phyloP scores from a whole-genome alignment of 2,797 vertebrate species.

The Coregonus suidteri region DNA sequence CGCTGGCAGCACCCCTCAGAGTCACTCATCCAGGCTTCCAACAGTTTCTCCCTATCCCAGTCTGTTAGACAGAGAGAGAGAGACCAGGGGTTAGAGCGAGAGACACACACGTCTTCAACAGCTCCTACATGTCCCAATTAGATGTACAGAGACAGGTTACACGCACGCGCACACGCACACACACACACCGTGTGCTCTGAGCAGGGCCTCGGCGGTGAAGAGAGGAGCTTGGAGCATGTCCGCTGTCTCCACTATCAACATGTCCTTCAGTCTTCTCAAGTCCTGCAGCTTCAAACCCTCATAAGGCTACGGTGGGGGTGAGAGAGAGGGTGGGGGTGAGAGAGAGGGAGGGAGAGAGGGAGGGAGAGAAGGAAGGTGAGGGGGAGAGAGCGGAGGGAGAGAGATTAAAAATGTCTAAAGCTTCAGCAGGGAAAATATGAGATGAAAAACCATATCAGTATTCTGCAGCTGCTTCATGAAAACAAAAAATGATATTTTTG shows the following conservation, averaged over 20 bases:
- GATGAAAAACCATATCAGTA: background rate
- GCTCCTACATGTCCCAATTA: background rate
- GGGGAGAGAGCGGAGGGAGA: background rate
- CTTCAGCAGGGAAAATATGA: constrained; percentile 13
- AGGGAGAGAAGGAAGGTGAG: background rate
- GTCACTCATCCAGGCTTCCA: constrained; percentile 98
- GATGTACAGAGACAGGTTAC: background rate
- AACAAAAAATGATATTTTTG: too few species aligned
- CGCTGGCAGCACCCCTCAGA: constrained; percentile 96
- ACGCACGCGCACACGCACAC: background rate
- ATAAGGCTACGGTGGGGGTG: constrained; percentile 79
- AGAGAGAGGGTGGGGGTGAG: constrained; percentile 7
- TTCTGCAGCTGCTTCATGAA: background rate
- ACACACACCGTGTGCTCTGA: constrained; percentile 86
- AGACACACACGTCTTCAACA: background rate
- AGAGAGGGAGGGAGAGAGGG: background rate
- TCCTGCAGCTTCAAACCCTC: constrained; percentile 96
- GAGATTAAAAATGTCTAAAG: background rate
- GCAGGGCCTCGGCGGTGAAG: constrained; percentile 96
- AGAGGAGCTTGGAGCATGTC: constrained; percentile 99
- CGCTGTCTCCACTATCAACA: constrained; percentile 98
- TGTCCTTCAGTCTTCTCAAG: constrained; percentile 93
- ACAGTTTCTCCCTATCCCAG: constrained; percentile 97
- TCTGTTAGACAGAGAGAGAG: constrained; percentile 69
- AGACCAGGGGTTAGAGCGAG: background rate